Evolutionary conservation across 2,888 invertebrate species (phyloP).

Genomic region (Dromius quadrimaculatus): DNA sequence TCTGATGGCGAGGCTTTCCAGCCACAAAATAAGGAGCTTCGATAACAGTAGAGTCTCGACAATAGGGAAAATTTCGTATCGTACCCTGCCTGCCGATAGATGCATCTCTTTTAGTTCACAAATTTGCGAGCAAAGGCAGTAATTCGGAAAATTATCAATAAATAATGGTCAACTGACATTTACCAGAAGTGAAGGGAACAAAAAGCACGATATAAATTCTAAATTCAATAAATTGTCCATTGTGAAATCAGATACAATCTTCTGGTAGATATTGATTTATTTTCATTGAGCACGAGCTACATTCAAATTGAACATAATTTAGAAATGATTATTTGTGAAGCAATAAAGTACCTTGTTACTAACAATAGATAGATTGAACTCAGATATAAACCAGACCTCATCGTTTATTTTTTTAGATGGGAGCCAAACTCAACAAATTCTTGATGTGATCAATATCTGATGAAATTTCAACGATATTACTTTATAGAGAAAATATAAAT

Average conservation of each 20-base stretch:
- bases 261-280: constrained; percentile 14
- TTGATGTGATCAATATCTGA: too few species aligned
- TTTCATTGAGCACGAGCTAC: constrained; percentile 2
- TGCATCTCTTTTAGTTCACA: not conserved
- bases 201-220: constrained; percentile 15
- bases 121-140: not conserved
- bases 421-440: not conserved
- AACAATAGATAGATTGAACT: constrained; percentile 7
- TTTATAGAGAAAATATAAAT: too few species aligned
- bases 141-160: not conserved
- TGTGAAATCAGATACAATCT: constrained; percentile 22
- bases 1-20: too few species aligned
- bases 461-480: too few species aligned
- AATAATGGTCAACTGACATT: constrained; percentile 33
- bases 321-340: constrained; percentile 20
- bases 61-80: too few species aligned
- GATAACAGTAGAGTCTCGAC: too few species aligned
- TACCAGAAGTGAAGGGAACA: constrained; percentile 31
- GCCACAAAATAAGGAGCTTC: too few species aligned
- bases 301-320: constrained; percentile 12
- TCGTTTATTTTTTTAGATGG: too few species aligned
- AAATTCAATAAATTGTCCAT: not conserved
- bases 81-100: too few species aligned
- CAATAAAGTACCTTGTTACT: constrained; percentile 3
- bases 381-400: too few species aligned